Evolutionary conservation across 2,888 invertebrate species (phyloP), one percentile per base, ranked within the genome.

Genomic region (Oscheius sp.): DNA sequence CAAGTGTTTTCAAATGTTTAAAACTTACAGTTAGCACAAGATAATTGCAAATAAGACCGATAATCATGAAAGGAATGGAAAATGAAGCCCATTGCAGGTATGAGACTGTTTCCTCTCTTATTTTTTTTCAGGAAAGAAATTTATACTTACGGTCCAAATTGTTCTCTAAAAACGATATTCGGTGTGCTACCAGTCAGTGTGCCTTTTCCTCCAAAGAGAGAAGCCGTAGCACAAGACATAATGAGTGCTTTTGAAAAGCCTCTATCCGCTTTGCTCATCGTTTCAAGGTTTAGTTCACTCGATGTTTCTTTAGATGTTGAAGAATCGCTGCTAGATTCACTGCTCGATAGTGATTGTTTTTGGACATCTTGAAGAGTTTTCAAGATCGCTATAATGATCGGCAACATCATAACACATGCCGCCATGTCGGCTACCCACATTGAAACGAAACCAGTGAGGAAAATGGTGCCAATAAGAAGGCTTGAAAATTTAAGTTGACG

Each of bases 61-160:
- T 41, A 22, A 76, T 50, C 70, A 73, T 63, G 41, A 74, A 73
- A 9, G 78, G 78, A 14, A 78, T 71, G 4, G 74, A 72, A 41
- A 78, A 78, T 0, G 71, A 66, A 66, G 74, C 72, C 78, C 78
- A 78, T 47, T 75, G 69, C 26, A 75, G 33, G 50, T 74, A 78
- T 0, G 74, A 71, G 62, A 78, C 72, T 6, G 30, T 30, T 26
- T 59, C 59, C 6, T 14, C 59, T 22, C 44, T 44, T 6, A 44
- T 14, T 44, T 44, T 44, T 44, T 44, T 44, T 17, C 36, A 36
- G 36, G 36, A 36, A 54, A 20, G 22, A 3, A 6, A 36, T 5
- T 24, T 8, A 14, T 22, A 56, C 57, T 2, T 14, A 75, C 75
- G 67, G 74, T 28, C 72, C 59, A 62, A 76, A 59, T 56, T 71